Evolutionary conservation across 2,113 vertebrate species (phyloP), one percentile per base, ranked within the genome.

Genomic region (Phaethon lepturus): DNA sequence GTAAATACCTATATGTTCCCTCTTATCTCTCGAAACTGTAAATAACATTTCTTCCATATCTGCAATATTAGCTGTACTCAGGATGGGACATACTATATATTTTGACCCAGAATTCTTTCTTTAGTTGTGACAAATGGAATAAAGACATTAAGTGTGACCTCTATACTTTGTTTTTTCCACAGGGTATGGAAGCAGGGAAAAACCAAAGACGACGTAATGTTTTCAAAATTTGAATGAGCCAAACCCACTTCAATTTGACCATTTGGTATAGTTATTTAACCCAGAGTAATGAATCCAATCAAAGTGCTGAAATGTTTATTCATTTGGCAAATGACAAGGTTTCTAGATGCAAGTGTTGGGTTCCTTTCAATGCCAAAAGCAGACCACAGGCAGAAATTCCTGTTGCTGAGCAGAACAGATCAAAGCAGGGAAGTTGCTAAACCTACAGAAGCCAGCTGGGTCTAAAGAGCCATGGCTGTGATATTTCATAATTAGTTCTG

Each of bases 301-400:
- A 11, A 67, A 88, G 86, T 72, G 95, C 76, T 90, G 86, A 95
- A 91, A 96, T 81, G 64, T 97, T 95, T 93, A 92, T 93, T 95
- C 2, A 1, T 71, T n/a, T 97, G 92, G 86, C 86, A 92, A 86
- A 77, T 64, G 15, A 44, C 77, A 87, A 29, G 17, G 52, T 67
- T 91, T 93, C 84, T 72, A 7, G 2, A 38, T 17, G 20, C 56
- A 74, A 94, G 73, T 0, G 3, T 26, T 25, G 62, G 20, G 58
- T 58, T 91, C 42, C 62, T 82, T 31, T 93, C 86, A 49, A 60
- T 79, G 69, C 42, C 60, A 81, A 97, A 92, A 95, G 69, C 88
- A 96, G 76, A 94, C 9, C 28, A 47, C 64, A 62, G 68, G 49
- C 84, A 93, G 63, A 66, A 86, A 76, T 69, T 73, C 85, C 50